Evolutionary conservation across 1,140 invertebrate genomes (phyloP).

Genomic region (Polyergus mexicanus): DNA sequence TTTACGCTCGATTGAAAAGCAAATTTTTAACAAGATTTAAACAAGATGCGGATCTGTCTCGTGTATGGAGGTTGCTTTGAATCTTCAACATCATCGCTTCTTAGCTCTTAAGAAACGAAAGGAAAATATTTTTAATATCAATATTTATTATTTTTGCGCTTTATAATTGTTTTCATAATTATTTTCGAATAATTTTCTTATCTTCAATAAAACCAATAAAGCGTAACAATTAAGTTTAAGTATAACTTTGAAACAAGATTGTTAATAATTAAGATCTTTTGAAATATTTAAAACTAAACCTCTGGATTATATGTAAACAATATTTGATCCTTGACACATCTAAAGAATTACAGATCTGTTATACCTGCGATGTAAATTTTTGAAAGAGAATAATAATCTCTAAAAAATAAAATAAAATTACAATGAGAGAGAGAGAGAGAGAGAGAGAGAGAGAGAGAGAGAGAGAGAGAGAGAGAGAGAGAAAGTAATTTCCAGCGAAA

Average conservation of each 20-base stretch:
- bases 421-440: background rate
- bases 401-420: background rate
- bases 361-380: background rate
- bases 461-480: background rate
- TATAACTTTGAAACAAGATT: background rate
- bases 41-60: background rate
- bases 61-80: background rate
- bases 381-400: background rate
- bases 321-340: conserved; percentile 3
- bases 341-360: background rate
- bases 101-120: background rate
- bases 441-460: background rate
- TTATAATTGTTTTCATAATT: background rate
- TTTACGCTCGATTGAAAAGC: conserved; percentile 2
- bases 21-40: background rate
- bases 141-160: background rate
- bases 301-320: background rate
- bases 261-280: background rate
- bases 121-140: background rate
- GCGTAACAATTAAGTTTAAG: background rate
- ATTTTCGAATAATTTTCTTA: conserved; percentile 4
- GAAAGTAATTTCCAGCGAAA: conserved; percentile 6
- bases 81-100: background rate
- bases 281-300: background rate
- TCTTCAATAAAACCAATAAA: background rate